These are phyloP conservation scores for Rhysida immarginata DNA, from an alignment of 1,140 invertebrate genomes.

Conservation along the genomic window DNA sequence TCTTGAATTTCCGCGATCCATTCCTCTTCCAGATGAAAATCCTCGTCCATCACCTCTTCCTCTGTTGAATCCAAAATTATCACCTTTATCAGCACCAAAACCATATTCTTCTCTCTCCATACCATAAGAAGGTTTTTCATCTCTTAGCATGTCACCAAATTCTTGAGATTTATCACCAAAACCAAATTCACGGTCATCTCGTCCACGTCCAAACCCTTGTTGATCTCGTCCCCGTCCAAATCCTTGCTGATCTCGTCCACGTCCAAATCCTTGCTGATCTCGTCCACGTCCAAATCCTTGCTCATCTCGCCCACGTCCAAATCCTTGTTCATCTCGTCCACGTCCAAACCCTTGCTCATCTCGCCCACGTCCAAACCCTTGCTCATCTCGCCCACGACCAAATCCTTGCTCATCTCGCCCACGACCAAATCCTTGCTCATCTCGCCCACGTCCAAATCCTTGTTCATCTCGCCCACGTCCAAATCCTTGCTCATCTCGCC, in stretches of 20 bases:
- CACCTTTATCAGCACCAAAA: too few species aligned
- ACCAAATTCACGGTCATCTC: background rate
- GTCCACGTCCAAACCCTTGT: background rate
- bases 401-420: background rate
- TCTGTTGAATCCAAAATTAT: too few species aligned
- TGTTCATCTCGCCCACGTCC: background rate
- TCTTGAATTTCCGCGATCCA: too few species aligned
- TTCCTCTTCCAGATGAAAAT: too few species aligned
- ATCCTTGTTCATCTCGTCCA: too few species aligned
- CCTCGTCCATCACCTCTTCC: too few species aligned
- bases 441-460: background rate
- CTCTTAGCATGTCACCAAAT: background rate
- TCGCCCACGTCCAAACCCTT: background rate
- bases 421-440: background rate
- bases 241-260: background rate
- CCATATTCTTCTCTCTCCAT: too few species aligned
- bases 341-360: background rate
- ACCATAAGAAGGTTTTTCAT: too few species aligned
- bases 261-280: conserved; percentile 4
- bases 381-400: too few species aligned
- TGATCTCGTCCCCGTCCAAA: background rate
- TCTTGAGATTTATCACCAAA: background rate
- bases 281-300: conserved; percentile 1
- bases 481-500: background rate
- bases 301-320: background rate